These are phyloP conservation scores for Sebastes diaconus DNA, from an alignment of 2,797 vertebrate genomes.

Conservation along the genomic window DNA sequence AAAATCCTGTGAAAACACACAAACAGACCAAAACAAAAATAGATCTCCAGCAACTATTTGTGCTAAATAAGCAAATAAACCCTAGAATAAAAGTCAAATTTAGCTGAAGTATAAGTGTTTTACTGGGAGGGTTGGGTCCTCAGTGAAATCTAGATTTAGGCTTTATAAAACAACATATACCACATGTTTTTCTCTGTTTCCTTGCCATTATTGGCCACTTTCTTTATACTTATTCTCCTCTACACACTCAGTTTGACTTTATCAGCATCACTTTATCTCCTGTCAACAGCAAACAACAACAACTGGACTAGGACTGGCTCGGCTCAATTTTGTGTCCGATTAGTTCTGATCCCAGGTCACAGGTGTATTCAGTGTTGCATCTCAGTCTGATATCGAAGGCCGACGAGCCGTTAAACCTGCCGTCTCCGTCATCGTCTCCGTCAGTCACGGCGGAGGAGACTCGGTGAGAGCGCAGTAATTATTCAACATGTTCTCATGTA, in stretches of 20 bases:
- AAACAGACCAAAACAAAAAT: not conserved
- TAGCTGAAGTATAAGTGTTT: not conserved
- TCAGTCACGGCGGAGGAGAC: not conserved
- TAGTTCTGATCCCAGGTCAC: not conserved
- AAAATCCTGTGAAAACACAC: not conserved
- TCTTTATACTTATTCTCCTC: not conserved
- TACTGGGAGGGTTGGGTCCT: not conserved
- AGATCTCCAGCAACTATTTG: not conserved
- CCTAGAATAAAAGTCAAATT: not conserved
- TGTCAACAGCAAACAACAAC: not conserved
- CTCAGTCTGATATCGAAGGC: not conserved
- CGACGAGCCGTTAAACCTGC: not conserved
- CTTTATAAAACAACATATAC: not conserved
- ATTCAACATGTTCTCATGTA: conserved; percentile 67
- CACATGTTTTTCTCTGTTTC: not conserved
- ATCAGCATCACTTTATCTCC: not conserved
- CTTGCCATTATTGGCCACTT: not conserved
- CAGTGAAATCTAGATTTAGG: not conserved
- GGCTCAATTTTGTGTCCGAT: not conserved
- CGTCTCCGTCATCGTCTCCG: not conserved
- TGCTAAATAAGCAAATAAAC: not conserved
- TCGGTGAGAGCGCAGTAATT: conserved; percentile 39
- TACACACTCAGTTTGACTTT: not conserved
- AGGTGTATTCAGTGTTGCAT: not conserved
- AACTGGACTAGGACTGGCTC: not conserved